Percentiles rank a stretch among this genome's conserved stretches.
phyloP scores from a whole-genome alignment of 2,113 vertebrate species.

The Abramis brama region DNA sequence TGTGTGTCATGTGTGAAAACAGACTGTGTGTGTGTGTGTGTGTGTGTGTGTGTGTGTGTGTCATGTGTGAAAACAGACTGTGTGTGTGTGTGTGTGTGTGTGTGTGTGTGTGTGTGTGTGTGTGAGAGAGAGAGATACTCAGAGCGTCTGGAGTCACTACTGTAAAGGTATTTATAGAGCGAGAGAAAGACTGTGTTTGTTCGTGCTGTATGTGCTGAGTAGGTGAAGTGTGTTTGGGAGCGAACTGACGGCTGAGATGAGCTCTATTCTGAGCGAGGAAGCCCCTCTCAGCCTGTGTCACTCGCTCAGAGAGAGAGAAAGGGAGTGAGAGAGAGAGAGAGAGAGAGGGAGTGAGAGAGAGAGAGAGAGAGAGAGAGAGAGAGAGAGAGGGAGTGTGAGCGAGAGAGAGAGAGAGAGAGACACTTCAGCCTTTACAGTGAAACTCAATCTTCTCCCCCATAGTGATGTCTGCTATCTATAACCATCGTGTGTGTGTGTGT shows the following conservation, averaged over 20 bases:
- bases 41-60: too few relatives aligned
- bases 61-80: too few relatives aligned
- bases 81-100: too few relatives aligned
- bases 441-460: slow-evolving; percentile 70
- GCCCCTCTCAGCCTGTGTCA: slow-evolving; percentile 40
- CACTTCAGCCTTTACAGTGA: slow-evolving; percentile 70
- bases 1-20: too few relatives aligned
- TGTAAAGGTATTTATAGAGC: slow-evolving; percentile 35
- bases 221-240: slow-evolving; percentile 34
- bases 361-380: too few relatives aligned
- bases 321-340: not conserved
- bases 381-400: too few relatives aligned
- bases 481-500: slow-evolving; percentile 34
- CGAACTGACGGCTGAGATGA: not conserved
- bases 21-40: too few relatives aligned
- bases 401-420: slow-evolving; percentile 17
- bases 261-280: slow-evolving; percentile 57
- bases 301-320: not conserved
- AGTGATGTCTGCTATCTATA: slow-evolving; percentile 78
- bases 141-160: not conserved
- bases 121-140: not conserved
- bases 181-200: slow-evolving; percentile 30
- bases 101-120: slow-evolving; percentile 6
- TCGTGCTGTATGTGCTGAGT: not conserved
- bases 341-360: not conserved